Base-by-base conservation (phyloP, 2,888 invertebrate species). In the Synanthedon andrenaeformis region DNA sequence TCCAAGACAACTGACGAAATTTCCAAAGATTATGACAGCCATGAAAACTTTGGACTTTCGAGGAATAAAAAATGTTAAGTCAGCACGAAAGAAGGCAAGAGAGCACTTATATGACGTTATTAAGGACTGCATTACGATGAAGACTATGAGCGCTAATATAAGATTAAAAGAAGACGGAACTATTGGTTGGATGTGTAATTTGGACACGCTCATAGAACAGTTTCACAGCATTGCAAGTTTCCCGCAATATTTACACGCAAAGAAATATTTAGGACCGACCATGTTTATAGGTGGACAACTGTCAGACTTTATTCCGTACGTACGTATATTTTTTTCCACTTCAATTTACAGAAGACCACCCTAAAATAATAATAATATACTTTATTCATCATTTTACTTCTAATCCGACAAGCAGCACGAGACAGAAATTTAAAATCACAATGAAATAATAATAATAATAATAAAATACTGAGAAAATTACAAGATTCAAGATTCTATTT, bases 251-350 rank as follows among this genome's bases (percentile, higher is more conserved):
- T 53, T 78, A 61, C 65, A 61, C 52, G 62, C 55, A 5, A 75
- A 74, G 53, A 60, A 59, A 52, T 93, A 88, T 66, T 59, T 67
- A 6, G 93, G 94, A 0, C 93, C 94, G 0, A 92, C 94, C 0
- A 72, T 96, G 14, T 97, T 98, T 71, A 85, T 98, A 42, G 95
- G 92, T 50, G 98, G 98, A 35, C 91, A 87, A n/a, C 78, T 90
- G 1, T 97, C 97, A 0, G 91, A 92, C 64, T 96, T 92, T 72
- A 89, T 97, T 60, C 89, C 89, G 93, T 93, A 83, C 88, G 87
- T 49, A 49, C 5, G 45, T 45, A n/a, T 45, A 35, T 10, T 23
- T 23, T 35, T 35, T 35, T 35, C 10, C 6, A 35, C 35, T 35
- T 35, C 35, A 2, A 10, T 35, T 35, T 35, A 35, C 35, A 35